phyloP scores from a whole-genome alignment of 2,888 invertebrate species.

The Stegana nigrithorax region DNA sequence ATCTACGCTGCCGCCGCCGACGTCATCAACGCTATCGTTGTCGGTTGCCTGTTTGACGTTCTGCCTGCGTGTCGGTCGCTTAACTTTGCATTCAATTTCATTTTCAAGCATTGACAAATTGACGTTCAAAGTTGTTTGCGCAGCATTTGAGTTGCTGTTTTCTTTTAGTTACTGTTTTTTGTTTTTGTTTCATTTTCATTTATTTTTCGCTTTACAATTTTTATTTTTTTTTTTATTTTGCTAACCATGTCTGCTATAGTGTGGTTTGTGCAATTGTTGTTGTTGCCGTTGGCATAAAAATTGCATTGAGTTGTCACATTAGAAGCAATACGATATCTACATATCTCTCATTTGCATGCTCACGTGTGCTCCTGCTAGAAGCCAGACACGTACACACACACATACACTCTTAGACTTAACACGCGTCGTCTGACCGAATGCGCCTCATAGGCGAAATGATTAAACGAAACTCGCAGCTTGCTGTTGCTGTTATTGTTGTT shows the following conservation, averaged over 20 bases:
- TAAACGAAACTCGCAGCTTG: too few relatives aligned
- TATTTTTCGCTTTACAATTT: not conserved
- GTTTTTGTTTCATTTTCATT: conserved; percentile 17
- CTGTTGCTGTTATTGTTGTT: conserved; percentile 24
- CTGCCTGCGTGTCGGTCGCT: conserved; percentile 27
- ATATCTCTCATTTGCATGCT: too few relatives aligned
- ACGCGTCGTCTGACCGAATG: too few relatives aligned
- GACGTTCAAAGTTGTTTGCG: conserved; percentile 61
- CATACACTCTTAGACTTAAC: not conserved
- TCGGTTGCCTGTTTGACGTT: conserved; percentile 17
- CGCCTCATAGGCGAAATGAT: too few relatives aligned
- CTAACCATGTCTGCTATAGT: conserved; percentile 6
- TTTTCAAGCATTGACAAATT: conserved; percentile 56
- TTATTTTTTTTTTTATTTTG: not conserved
- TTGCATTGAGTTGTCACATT: conserved; percentile 63
- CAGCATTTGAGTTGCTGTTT: too few relatives aligned
- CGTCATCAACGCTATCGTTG: conserved; percentile 36
- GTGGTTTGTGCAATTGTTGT: conserved; percentile 28
- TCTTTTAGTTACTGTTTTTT: conserved; percentile 30
- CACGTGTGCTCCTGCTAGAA: too few relatives aligned
- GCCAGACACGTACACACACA: too few relatives aligned
- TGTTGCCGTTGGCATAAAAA: conserved; percentile 47
- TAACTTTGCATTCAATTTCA: conserved; percentile 58
- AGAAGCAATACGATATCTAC: conserved; percentile 53
- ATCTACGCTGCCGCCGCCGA: conserved; percentile 24